Percentiles rank a stretch among this genome's conserved stretches.
phyloP scores from a whole-genome alignment of 2,797 vertebrate genomes.

The Notamacropus eugenii region DNA sequence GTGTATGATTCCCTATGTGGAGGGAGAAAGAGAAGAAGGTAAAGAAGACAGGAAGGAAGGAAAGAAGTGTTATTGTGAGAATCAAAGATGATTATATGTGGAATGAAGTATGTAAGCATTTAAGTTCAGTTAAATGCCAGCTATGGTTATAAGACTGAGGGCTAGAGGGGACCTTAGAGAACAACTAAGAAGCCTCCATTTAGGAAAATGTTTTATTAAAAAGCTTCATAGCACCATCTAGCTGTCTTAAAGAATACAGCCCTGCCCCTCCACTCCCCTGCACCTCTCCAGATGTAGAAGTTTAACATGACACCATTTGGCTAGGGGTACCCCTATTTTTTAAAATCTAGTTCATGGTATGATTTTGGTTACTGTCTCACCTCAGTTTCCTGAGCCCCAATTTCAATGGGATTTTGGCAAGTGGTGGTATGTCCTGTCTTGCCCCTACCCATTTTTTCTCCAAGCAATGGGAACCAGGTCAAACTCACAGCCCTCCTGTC shows the following conservation, averaged over 20 bases:
- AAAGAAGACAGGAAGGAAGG: too few species aligned
- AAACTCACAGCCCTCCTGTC: slow-evolving; percentile 1
- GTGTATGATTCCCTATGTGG: too few species aligned
- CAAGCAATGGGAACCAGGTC: slow-evolving; percentile 61
- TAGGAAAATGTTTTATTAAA: slow-evolving; percentile 88
- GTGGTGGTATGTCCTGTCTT: neutral
- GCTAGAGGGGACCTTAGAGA: too few species aligned
- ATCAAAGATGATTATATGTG: too few species aligned
- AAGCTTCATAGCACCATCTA: slow-evolving; percentile 89
- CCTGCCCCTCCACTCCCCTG: slow-evolving; percentile 44
- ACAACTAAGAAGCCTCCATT: slow-evolving; percentile 70
- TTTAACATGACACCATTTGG: slow-evolving; percentile 63
- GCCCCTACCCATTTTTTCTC: neutral
- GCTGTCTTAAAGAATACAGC: slow-evolving; percentile 82
- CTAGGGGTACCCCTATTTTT: slow-evolving; percentile 70
- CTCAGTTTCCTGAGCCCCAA: slow-evolving; percentile 42
- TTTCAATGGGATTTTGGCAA: slow-evolving; percentile 28
- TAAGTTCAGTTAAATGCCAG: too few species aligned
- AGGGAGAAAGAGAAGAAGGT: too few species aligned
- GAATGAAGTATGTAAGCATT: too few species aligned
- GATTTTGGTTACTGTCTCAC: slow-evolving; percentile 64
- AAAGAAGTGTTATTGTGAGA: too few species aligned
- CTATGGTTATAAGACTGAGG: too few species aligned
- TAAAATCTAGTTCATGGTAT: slow-evolving; percentile 72
- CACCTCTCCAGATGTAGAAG: slow-evolving; percentile 79